Percentiles rank a stretch among this genome's conserved stretches.
Conservation (phyloP, 1,140 invertebrate species). For the Diabrotica virgifera region DNA sequence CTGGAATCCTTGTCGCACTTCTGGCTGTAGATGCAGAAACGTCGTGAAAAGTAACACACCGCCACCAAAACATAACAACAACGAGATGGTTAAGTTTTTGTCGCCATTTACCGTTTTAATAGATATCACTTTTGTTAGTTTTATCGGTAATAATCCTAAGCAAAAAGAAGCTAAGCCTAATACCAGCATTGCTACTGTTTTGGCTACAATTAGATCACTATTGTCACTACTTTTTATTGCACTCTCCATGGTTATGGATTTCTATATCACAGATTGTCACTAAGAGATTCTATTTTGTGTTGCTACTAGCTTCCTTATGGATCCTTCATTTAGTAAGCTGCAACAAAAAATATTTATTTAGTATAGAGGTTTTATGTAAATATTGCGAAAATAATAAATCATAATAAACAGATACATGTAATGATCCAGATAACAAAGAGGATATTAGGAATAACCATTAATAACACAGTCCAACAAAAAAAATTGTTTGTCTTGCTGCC, state of each 20-base stretch:
- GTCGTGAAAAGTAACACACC: constrained; percentile 77
- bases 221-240: constrained; percentile 13
- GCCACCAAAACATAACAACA: constrained; percentile 74
- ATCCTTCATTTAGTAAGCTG: no score
- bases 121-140: constrained; percentile 52
- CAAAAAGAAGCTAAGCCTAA: constrained; percentile 68
- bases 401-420: no score
- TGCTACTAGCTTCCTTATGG: no score
- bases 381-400: background rate
- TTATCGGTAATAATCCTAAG: constrained; percentile 64
- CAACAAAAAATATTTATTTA: background rate
- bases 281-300: no score
- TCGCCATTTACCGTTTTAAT: constrained; percentile 43
- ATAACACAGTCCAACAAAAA: no score
- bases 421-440: no score
- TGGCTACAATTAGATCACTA: constrained; percentile 52
- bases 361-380: background rate
- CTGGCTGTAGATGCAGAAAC: constrained; percentile 74
- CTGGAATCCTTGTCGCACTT: constrained; percentile 61
- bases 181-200: constrained; percentile 66
- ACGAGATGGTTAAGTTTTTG: constrained; percentile 55
- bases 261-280: background rate
- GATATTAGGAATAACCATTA: no score
- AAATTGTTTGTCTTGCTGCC: no score
- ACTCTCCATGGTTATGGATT: constrained; percentile 1